phyloP scores from a whole-genome alignment of 1,140 invertebrate genomes.

The Prorops nasuta region DNA sequence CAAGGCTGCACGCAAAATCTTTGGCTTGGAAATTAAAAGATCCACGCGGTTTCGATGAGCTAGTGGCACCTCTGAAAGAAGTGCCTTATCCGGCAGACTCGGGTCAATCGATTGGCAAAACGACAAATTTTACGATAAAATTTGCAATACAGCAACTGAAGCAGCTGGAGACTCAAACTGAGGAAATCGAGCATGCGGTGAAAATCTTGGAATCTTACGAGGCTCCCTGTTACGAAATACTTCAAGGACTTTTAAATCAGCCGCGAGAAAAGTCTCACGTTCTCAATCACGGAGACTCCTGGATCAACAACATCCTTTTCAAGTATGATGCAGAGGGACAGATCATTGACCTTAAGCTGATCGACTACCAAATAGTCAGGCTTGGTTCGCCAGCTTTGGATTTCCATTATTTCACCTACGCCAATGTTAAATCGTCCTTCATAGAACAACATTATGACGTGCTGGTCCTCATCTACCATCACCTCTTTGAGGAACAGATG shows the following conservation, averaged over 20 bases:
- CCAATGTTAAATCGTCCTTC: slow-evolving; percentile 32
- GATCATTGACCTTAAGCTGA: slow-evolving; percentile 32
- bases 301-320: slow-evolving; percentile 52
- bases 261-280: slow-evolving; percentile 30
- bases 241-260: slow-evolving; percentile 10
- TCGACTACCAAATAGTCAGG: slow-evolving; percentile 48
- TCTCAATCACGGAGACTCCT: slow-evolving; percentile 50
- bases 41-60: slow-evolving; percentile 23
- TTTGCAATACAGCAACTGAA: slow-evolving; percentile 20
- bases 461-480: slow-evolving; percentile 39
- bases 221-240: slow-evolving; percentile 6
- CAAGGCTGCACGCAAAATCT: slow-evolving; percentile 47
- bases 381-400: slow-evolving; percentile 38
- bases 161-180: slow-evolving; percentile 16
- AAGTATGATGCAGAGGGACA: slow-evolving; percentile 23
- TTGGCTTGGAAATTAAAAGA: slow-evolving; percentile 42
- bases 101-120: slow-evolving; percentile 7
- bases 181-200: slow-evolving; percentile 6
- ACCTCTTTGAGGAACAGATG: slow-evolving; percentile 24
- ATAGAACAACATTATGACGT: slow-evolving; percentile 36
- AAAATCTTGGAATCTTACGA: neutral
- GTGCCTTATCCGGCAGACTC: slow-evolving; percentile 24
- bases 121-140: slow-evolving; percentile 15
- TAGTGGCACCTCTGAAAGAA: slow-evolving; percentile 26
- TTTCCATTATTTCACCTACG: slow-evolving; percentile 44